These are phyloP conservation scores for Trogon melanurus DNA, from an alignment of 2,113 vertebrate genomes.

Conservation along the genomic window DNA sequence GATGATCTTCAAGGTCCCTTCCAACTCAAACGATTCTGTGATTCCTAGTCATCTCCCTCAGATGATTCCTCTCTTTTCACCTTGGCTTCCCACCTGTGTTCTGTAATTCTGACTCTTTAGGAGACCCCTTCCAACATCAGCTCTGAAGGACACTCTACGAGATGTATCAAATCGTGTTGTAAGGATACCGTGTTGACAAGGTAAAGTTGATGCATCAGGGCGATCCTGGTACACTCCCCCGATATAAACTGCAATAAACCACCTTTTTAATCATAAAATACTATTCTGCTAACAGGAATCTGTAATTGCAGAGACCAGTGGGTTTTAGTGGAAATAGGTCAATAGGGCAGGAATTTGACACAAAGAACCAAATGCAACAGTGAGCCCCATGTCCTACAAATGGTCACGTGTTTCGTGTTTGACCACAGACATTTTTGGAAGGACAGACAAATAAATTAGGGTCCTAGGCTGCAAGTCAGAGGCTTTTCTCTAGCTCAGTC, in stretches of 20 bases:
- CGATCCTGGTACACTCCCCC: neutral
- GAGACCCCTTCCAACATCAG: neutral
- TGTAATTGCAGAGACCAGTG: rapidly evolving
- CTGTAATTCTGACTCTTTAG: neutral
- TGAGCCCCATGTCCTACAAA: rapidly evolving
- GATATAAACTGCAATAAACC: neutral
- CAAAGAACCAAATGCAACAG: neutral
- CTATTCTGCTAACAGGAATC: neutral
- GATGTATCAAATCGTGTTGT: neutral
- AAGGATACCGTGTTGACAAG: neutral
- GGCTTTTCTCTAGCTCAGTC: neutral
- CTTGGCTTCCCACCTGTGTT: neutral
- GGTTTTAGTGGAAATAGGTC: neutral
- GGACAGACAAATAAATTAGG: neutral
- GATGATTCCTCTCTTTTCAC: neutral
- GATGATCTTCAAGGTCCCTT: too few relatives aligned
- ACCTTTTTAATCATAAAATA: neutral
- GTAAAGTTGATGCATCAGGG: neutral
- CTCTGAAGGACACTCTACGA: neutral
- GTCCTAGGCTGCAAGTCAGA: neutral
- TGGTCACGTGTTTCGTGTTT: neutral
- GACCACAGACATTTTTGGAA: neutral
- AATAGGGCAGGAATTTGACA: neutral
- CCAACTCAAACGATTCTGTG: neutral
- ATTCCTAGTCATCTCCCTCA: neutral